Conservation (phyloP, 2,888 invertebrate genomes). For the Melanchra persicariae region DNA sequence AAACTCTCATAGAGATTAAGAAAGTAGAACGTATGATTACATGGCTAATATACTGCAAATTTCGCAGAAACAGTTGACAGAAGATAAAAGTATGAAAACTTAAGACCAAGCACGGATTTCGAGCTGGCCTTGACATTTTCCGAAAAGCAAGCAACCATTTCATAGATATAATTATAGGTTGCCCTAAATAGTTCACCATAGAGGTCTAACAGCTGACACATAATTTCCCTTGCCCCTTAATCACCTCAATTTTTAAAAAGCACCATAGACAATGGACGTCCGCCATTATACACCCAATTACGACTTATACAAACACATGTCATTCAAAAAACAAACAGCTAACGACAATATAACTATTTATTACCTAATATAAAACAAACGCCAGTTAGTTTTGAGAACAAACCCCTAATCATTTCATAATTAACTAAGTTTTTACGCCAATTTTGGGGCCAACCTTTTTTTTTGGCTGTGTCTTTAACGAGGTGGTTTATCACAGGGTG, state of each 20-base stretch:
- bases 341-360: constrained; percentile 89
- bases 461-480: constrained; percentile 72
- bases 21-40: too few relatives aligned
- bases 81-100: background rate
- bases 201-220: constrained; percentile 54
- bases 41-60: too few relatives aligned
- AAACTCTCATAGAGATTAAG: too few relatives aligned
- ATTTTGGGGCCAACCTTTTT: constrained; percentile 76
- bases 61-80: too few relatives aligned
- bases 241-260: constrained; percentile 28
- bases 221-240: constrained; percentile 20
- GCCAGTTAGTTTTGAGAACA: constrained; percentile 87
- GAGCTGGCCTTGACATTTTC: background rate
- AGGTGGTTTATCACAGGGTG: constrained; percentile 43
- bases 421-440: constrained; percentile 90
- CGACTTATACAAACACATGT: constrained; percentile 74
- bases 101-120: background rate
- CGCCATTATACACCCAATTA: constrained; percentile 65
- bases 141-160: too few relatives aligned
- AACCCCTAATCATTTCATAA: constrained; percentile 89
- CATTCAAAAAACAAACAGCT: constrained; percentile 86
- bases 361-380: constrained; percentile 86
- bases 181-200: background rate
- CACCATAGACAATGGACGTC: constrained; percentile 15
- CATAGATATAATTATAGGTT: background rate